Percentiles rank a stretch among this genome's conserved stretches.
Evolutionary conservation across 2,797 vertebrate genomes (phyloP).

Genomic region (Myoxocephalus aenaeus): DNA sequence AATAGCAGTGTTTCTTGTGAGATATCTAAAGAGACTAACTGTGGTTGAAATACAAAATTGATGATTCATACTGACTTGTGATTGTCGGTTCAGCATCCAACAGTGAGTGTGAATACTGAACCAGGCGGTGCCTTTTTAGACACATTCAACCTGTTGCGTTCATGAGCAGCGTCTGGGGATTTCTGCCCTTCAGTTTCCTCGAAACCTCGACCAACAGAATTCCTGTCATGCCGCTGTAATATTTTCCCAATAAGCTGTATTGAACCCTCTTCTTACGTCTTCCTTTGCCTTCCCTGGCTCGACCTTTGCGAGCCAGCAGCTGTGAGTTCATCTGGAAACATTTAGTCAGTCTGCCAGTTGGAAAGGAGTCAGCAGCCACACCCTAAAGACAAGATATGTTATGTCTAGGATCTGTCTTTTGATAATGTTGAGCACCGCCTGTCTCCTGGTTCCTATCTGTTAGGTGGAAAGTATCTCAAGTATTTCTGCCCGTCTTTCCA

Average conservation of each 20-base stretch:
- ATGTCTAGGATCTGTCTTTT: too few relatives aligned
- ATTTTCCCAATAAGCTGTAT: neutral
- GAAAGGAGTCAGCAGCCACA: conserved; percentile 38
- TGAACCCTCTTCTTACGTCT: conserved; percentile 1
- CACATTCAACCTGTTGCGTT: conserved; percentile 26
- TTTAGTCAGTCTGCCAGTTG: conserved; percentile 15
- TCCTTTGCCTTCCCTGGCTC: neutral
- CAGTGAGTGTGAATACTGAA: neutral
- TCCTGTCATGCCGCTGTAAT: neutral
- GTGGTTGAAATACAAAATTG: neutral
- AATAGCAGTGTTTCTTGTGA: neutral
- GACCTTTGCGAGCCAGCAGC: conserved; percentile 2
- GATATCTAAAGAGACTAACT: neutral
- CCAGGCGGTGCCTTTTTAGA: neutral
- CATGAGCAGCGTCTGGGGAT: conserved; percentile 22
- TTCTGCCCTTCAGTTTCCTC: neutral
- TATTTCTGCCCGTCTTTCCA: neutral
- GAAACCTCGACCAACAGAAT: neutral
- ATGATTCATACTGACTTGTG: conserved; percentile 4
- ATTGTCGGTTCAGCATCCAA: neutral
- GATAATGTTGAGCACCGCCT: too few relatives aligned
- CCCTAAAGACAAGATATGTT: conserved; percentile 21
- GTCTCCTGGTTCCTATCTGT: conserved; percentile 5
- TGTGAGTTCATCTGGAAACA: conserved; percentile 46
- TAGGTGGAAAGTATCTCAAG: neutral